Percentiles rank a stretch among this genome's conserved stretches.
Conservation (phyloP, 2,888 invertebrate genomes). For the Notodonta dromedarius region DNA sequence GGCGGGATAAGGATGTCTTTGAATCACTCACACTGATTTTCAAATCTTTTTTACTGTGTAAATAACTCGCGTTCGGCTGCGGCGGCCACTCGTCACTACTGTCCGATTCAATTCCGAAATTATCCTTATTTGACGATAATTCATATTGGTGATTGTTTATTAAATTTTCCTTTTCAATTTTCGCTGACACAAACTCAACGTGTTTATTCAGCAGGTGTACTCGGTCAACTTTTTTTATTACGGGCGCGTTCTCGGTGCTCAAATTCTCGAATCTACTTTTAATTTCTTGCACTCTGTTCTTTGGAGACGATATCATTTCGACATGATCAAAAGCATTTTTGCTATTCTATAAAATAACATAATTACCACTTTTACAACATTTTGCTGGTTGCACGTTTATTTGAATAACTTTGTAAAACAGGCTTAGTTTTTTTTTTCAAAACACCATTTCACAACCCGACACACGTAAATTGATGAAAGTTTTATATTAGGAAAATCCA, state of each 20-base stretch:
- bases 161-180: slow-evolving; percentile 37
- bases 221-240: slow-evolving; percentile 36
- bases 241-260: slow-evolving; percentile 57
- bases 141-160: slow-evolving; percentile 28
- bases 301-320: slow-evolving; percentile 76
- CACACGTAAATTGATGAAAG: slow-evolving; percentile 13
- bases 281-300: slow-evolving; percentile 86
- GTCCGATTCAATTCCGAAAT: slow-evolving; percentile 40
- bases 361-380: neutral
- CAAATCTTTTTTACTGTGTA: slow-evolving; percentile 66
- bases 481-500: neutral
- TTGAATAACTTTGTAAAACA: slow-evolving; percentile 10
- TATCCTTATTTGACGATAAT: slow-evolving; percentile 36
- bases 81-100: slow-evolving; percentile 45
- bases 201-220: slow-evolving; percentile 49
- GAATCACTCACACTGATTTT: slow-evolving; percentile 58
- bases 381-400: neutral
- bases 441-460: slow-evolving; percentile 25
- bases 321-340: slow-evolving; percentile 63
- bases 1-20: slow-evolving; percentile 68
- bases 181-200: slow-evolving; percentile 21
- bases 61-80: slow-evolving; percentile 69
- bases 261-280: slow-evolving; percentile 86
- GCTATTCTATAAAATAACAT: slow-evolving; percentile 2
- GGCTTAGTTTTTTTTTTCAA: slow-evolving; percentile 28